Evolutionary conservation across 2,797 vertebrate genomes (phyloP).

Genomic region (Diplodus puntazzo): DNA sequence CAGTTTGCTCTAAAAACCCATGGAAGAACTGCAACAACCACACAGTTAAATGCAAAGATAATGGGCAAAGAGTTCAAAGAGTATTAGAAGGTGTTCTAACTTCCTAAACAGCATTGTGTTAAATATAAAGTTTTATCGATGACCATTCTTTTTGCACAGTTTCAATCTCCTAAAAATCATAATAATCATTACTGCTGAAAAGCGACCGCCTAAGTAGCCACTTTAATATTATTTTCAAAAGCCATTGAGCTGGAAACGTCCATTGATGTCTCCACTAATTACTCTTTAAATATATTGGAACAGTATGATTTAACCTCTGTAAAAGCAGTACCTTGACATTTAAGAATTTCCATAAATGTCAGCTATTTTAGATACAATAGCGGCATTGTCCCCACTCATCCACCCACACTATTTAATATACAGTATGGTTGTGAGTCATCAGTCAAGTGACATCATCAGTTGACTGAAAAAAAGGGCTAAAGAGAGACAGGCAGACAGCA

Average conservation of each 20-base stretch:
- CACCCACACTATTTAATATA: not conserved
- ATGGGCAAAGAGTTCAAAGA: not conserved
- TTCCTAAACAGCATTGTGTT: not conserved
- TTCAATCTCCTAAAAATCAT: not conserved
- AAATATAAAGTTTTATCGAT: not conserved
- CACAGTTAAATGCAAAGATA: not conserved
- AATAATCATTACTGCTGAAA: not conserved
- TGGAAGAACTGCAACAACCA: not conserved
- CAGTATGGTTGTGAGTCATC: constrained; percentile 2
- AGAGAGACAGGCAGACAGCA: not conserved
- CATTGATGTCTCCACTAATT: not conserved
- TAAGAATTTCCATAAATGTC: not conserved
- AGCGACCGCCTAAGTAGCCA: not conserved
- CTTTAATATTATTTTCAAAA: not conserved
- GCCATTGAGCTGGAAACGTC: not conserved
- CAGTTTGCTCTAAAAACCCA: not conserved
- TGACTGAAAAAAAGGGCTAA: not conserved
- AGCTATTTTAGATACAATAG: not conserved
- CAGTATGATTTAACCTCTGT: not conserved
- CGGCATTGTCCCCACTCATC: not conserved
- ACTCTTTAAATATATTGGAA: not conserved
- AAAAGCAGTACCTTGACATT: not conserved
- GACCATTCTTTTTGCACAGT: not conserved
- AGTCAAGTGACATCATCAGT: not conserved
- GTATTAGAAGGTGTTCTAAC: not conserved